Conservation (phyloP, 2,888 invertebrate genomes). For the Priocnemis perturbator region DNA sequence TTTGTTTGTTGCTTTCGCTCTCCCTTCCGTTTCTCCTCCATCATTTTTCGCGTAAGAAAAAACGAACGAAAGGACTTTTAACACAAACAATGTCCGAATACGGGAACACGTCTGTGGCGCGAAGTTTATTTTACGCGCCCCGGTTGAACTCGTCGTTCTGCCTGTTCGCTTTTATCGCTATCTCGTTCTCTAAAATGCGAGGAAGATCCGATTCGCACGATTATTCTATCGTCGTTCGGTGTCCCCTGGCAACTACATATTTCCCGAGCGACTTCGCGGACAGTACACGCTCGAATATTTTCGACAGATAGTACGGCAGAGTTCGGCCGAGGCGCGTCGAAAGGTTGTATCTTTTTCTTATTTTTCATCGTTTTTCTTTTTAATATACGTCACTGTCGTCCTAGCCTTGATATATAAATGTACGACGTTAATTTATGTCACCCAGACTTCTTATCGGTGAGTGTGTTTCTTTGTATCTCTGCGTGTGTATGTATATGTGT, state of each 20-base stretch:
- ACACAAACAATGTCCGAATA: conserved; percentile 49
- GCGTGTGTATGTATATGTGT: conserved; percentile 20
- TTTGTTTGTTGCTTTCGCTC: neutral
- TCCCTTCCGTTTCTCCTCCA: conserved; percentile 21
- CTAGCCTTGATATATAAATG: conserved; percentile 54
- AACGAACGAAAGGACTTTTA: conserved; percentile 29
- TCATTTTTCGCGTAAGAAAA: conserved; percentile 34
- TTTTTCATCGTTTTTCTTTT: conserved; percentile 13
- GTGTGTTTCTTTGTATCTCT: conserved; percentile 17
- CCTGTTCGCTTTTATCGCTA: conserved; percentile 24
- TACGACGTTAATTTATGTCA: conserved; percentile 57
- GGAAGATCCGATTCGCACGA: neutral
- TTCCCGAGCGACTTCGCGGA: too few relatives aligned
- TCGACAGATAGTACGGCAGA: neutral
- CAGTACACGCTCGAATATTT: too few relatives aligned
- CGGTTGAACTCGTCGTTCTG: conserved; percentile 49
- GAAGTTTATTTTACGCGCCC: conserved; percentile 56
- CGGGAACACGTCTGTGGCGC: conserved; percentile 61
- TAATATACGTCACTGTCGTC: conserved; percentile 51
- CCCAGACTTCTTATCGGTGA: conserved; percentile 44
- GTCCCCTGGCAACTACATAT: neutral
- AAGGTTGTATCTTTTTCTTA: conserved; percentile 35
- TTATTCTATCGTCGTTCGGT: neutral
- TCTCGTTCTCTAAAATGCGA: conserved; percentile 13
- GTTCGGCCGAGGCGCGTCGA: conserved; percentile 41